Evolutionary conservation across 1,140 invertebrate genomes (phyloP).

Genomic region (Steinernema khuongi): DNA sequence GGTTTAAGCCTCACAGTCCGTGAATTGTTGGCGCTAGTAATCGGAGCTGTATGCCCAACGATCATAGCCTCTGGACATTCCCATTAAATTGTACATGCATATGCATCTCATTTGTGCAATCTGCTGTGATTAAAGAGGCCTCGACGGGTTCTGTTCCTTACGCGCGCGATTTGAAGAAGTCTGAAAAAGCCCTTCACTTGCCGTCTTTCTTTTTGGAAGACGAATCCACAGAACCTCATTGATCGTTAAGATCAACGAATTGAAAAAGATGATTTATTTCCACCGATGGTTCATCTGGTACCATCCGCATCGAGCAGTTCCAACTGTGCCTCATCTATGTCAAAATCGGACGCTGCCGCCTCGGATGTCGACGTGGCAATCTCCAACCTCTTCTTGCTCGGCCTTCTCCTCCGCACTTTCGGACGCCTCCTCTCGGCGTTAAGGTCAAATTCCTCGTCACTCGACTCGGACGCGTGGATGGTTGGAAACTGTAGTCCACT

Average conservation of each 20-base stretch:
- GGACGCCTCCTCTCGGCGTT: not conserved
- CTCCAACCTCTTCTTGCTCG: not conserved
- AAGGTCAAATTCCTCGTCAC: constrained; percentile 39
- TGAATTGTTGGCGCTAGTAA: constrained; percentile 76
- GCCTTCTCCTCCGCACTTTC: not conserved
- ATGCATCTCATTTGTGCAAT: not conserved
- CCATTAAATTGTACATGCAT: constrained; percentile 66
- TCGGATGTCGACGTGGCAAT: not conserved
- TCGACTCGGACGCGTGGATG: constrained; percentile 34
- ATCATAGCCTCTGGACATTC: constrained; percentile 83
- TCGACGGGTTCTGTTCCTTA: not conserved
- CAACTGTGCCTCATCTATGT: not conserved
- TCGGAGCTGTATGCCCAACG: constrained; percentile 78
- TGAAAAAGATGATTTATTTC: too few species aligned
- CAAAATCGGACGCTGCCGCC: not conserved
- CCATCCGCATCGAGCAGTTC: not conserved
- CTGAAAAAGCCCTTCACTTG: not conserved
- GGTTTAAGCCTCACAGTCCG: constrained; percentile 67
- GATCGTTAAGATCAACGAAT: too few species aligned
- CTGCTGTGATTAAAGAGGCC: not conserved
- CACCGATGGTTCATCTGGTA: too few species aligned
- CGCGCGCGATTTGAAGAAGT: not conserved
- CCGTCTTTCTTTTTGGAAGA: not conserved
- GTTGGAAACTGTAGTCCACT: constrained; percentile 31
- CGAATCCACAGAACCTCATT: too few species aligned